phyloP scores from a whole-genome alignment of 2,113 vertebrate genomes.

The Syngnathus scovelli region DNA sequence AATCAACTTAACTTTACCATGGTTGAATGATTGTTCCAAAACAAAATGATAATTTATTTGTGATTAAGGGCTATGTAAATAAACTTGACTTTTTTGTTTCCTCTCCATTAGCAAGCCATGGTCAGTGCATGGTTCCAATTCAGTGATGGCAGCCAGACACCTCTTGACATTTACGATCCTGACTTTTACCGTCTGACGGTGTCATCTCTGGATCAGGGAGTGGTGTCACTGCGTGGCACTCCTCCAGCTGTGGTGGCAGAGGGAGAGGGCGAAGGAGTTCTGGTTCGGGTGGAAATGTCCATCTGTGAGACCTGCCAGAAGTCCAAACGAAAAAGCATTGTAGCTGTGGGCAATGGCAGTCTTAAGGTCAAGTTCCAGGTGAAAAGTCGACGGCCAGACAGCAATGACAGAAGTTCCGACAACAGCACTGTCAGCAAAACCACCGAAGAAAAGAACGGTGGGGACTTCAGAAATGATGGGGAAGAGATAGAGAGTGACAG shows the following conservation, averaged over 20 bases:
- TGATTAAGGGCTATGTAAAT: no score
- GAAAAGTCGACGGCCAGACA: conserved; percentile 51
- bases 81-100: conserved; percentile 2
- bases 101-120: conserved; percentile 76
- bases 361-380: conserved; percentile 81
- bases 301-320: conserved; percentile 87
- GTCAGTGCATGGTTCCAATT: conserved; percentile 90
- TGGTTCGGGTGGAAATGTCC: conserved; percentile 83
- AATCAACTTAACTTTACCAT: background rate
- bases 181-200: conserved; percentile 76
- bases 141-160: conserved; percentile 85
- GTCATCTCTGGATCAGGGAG: conserved; percentile 80
- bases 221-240: conserved; percentile 78
- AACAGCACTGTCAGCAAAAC: conserved; percentile 40
- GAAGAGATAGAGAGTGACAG: conserved; percentile 55
- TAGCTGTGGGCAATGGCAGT: conserved; percentile 78
- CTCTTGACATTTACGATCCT: conserved; percentile 84
- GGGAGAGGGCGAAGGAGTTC: conserved; percentile 78
- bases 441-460: conserved; percentile 41
- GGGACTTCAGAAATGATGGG: conserved; percentile 44
- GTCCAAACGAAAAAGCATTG: conserved; percentile 82
- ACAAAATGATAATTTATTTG: background rate
- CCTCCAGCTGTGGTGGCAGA: conserved; percentile 73
- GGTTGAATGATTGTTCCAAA: background rate
- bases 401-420: conserved; percentile 45